Base-by-base conservation (phyloP, 2,888 invertebrate species). In the Nineta flava region DNA sequence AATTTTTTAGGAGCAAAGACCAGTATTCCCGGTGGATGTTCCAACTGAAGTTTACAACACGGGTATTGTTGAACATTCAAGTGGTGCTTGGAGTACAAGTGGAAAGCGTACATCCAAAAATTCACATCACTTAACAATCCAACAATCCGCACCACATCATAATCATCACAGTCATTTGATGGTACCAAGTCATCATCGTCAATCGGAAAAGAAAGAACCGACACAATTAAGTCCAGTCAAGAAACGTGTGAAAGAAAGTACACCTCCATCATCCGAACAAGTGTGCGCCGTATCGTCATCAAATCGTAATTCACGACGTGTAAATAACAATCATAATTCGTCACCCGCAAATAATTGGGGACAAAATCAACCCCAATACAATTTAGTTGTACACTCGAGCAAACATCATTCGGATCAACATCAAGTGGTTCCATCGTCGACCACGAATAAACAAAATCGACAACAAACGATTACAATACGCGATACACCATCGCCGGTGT, bases 201-300 rank as follows among this genome's bases (percentile, higher is more conserved):
- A 67, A 62, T 73, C 77, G 58, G 80, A 85, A 61, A 90, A 88
- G 65, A 88, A 91, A 65, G 84, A 84, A 62, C 83, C 85, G 50
- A 86, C 87, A 50, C 94, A 94, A 64, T 70, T 95, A 59, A 94
- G 93, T 59, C 96, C 96, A 2, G 94, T 95, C 21, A 96, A 96
- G 73, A 96, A 96, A 66, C 79, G 95, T 15, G 94, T 95, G 42
- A 95, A 95, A 66, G 95, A 95, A 64, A 92, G 90, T 61, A 90
- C 93, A 19, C 94, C 94, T 19, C 93, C 88, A 41, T 26, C 26
- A 2, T 78, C 80, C 52, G 66, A 68, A 50, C 66, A 65, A 50
- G 52, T 60, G 3, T 49, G 49, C 38, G 34, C 26, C 9, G 34
- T 42, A 12, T 17, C 45, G 10, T 54, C 49, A 56, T 53, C 41